Evolutionary conservation across 2,888 invertebrate species (phyloP).

Genomic region (Platycheirus albimanus): DNA sequence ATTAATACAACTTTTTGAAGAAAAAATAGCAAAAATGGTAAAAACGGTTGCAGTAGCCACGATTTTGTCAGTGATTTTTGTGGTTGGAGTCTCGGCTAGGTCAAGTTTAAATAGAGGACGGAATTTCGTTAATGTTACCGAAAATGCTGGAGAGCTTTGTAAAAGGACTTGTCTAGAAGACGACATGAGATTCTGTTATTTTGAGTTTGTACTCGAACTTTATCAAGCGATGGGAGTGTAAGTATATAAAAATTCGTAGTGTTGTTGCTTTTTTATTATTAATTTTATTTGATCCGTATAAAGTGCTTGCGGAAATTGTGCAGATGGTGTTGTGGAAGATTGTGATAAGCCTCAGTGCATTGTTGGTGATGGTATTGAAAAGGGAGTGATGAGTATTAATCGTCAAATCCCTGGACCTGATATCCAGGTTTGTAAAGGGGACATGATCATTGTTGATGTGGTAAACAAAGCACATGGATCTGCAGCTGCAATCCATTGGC

Average conservation of each 20-base stretch:
- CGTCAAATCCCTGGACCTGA: slow-evolving; percentile 83
- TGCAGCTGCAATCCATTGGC: slow-evolving; percentile 85
- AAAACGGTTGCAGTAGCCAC: not conserved
- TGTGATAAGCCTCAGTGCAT: slow-evolving; percentile 83
- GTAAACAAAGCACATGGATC: slow-evolving; percentile 89
- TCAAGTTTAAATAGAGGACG: not conserved
- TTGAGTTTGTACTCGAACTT: slow-evolving; percentile 82
- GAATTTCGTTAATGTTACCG: slow-evolving; percentile 62
- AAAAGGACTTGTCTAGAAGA: slow-evolving; percentile 75
- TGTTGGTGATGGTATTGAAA: slow-evolving; percentile 83
- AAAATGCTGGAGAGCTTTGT: slow-evolving; percentile 78
- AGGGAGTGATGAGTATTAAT: slow-evolving; percentile 83
- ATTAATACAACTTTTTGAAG: not conserved
- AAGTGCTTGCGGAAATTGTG: slow-evolving; percentile 83
- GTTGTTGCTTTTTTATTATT: not conserved
- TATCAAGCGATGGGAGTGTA: slow-evolving; percentile 82
- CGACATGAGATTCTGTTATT: slow-evolving; percentile 80
- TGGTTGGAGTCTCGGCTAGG: not conserved
- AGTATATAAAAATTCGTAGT: slow-evolving; percentile 76
- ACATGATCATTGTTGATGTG: slow-evolving; percentile 90
- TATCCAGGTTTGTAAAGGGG: slow-evolving; percentile 90
- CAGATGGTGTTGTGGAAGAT: slow-evolving; percentile 79
- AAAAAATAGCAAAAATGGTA: not conserved
- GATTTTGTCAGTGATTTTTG: not conserved
- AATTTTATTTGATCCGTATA: not conserved